A percentile compares a stretch with the other conserved stretches of the same genome.
These are phyloP conservation scores for Limnothrissa miodon DNA, from an alignment of 2,113 vertebrate genomes.

Conservation along the genomic window DNA sequence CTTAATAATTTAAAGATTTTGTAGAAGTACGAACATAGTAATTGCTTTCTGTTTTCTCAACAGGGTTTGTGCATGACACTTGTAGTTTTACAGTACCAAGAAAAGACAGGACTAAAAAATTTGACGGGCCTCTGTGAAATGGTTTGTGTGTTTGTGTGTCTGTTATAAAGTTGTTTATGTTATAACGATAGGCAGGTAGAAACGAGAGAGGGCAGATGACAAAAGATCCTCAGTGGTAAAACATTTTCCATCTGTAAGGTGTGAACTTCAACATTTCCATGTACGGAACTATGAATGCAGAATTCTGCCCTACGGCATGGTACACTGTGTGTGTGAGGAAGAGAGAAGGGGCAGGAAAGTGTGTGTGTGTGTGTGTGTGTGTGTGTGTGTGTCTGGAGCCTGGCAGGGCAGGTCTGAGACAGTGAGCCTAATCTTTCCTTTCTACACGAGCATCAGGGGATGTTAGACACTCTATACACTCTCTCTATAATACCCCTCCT, in stretches of 20 bases:
- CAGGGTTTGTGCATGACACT: slow-evolving; percentile 52
- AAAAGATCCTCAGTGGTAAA: slow-evolving; percentile 13
- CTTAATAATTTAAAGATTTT: slow-evolving; percentile 74
- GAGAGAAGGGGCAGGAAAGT: not conserved
- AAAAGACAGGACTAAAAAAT: not conserved
- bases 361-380: not conserved
- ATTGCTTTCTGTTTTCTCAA: slow-evolving; percentile 55
- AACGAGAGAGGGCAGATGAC: not conserved
- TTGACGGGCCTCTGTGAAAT: not conserved
- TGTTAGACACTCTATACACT: not conserved
- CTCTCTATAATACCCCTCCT: not conserved
- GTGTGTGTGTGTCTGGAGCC: not conserved
- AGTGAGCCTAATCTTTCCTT: not conserved
- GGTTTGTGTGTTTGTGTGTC: not conserved
- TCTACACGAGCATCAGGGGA: not conserved
- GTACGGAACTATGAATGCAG: not conserved
- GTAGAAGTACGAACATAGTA: slow-evolving; percentile 50
- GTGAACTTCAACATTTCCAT: slow-evolving; percentile 13
- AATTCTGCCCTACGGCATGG: not conserved
- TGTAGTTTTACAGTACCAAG: slow-evolving; percentile 48
- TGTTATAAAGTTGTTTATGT: not conserved
- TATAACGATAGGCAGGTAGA: not conserved
- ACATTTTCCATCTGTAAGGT: slow-evolving; percentile 11
- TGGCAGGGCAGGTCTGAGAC: not conserved
- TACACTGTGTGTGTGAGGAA: not conserved